Evolutionary conservation across 2,113 vertebrate species (phyloP).

Genomic region (Odontophorus gujanensis): DNA sequence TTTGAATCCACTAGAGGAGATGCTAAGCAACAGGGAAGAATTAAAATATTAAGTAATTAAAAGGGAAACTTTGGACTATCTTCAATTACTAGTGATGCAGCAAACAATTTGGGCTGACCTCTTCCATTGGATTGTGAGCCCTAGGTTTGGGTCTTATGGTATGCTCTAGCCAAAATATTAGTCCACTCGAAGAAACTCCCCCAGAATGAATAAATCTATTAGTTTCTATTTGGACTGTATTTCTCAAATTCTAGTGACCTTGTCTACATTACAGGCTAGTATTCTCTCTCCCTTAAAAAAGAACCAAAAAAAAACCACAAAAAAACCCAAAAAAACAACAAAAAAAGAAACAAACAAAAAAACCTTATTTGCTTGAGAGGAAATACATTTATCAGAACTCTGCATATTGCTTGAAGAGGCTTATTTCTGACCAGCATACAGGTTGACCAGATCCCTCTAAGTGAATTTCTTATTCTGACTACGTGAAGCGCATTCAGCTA

Average conservation of each 20-base stretch:
- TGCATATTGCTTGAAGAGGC: background rate
- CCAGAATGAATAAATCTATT: background rate
- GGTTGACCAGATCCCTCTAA: background rate
- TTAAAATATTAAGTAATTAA: background rate
- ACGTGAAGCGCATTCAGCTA: background rate
- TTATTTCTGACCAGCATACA: background rate
- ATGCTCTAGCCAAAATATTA: background rate
- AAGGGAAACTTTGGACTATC: background rate
- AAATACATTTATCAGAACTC: background rate
- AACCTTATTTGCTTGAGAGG: background rate
- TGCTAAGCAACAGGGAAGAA: background rate
- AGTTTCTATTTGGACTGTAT: background rate
- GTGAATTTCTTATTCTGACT: background rate
- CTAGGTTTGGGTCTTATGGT: background rate
- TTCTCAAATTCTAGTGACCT: background rate
- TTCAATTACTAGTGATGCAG: background rate
- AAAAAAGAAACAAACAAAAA: background rate
- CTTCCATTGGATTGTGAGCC: background rate
- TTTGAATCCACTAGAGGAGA: background rate
- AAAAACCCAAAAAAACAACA: no score
- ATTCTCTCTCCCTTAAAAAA: background rate
- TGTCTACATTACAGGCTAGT: background rate
- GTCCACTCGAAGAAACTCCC: background rate
- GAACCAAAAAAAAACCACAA: accelerated
- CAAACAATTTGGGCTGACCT: background rate